A percentile compares a stretch with the other conserved stretches of the same genome.
phyloP scores from a whole-genome alignment of 2,113 vertebrate genomes.

The Silurus glanis region DNA sequence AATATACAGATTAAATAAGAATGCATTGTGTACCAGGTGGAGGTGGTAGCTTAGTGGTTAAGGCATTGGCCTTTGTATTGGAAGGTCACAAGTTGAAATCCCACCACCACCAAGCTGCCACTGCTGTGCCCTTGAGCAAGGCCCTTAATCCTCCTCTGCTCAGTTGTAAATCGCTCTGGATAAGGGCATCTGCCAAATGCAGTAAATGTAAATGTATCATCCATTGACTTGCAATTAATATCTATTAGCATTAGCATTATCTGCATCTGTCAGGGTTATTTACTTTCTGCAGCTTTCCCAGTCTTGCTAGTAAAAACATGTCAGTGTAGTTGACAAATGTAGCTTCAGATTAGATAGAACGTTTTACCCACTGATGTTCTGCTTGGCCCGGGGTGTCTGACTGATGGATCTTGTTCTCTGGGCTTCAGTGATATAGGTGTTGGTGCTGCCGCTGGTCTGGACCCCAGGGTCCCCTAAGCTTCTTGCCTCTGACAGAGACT shows the following conservation, averaged over 20 bases:
- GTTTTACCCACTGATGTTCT: not conserved
- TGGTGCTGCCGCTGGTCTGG: conserved; percentile 4
- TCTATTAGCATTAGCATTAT: conserved; percentile 12
- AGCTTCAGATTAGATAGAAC: conserved; percentile 3
- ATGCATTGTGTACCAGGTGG: not conserved
- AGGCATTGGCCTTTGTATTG: too few relatives aligned
- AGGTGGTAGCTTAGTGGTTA: too few relatives aligned
- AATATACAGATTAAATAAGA: not conserved
- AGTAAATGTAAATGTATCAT: too few relatives aligned
- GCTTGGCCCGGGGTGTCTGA: not conserved
- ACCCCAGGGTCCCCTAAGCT: conserved; percentile 36
- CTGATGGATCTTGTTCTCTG: conserved; percentile 7
- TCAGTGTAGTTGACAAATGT: conserved; percentile 1
- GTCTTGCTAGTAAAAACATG: not conserved
- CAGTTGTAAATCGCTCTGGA: too few relatives aligned
- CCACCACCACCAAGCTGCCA: too few relatives aligned
- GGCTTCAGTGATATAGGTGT: not conserved
- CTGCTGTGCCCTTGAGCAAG: too few relatives aligned
- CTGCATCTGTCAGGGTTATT: conserved; percentile 16
- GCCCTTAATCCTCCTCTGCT: too few relatives aligned
- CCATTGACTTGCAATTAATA: not conserved
- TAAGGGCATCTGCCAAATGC: too few relatives aligned
- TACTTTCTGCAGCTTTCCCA: conserved; percentile 5
- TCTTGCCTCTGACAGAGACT: conserved; percentile 48
- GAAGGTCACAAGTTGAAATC: too few relatives aligned